These are phyloP conservation scores for Heliornis fulica DNA, from an alignment of 2,113 vertebrate genomes.

Conservation along the genomic window DNA sequence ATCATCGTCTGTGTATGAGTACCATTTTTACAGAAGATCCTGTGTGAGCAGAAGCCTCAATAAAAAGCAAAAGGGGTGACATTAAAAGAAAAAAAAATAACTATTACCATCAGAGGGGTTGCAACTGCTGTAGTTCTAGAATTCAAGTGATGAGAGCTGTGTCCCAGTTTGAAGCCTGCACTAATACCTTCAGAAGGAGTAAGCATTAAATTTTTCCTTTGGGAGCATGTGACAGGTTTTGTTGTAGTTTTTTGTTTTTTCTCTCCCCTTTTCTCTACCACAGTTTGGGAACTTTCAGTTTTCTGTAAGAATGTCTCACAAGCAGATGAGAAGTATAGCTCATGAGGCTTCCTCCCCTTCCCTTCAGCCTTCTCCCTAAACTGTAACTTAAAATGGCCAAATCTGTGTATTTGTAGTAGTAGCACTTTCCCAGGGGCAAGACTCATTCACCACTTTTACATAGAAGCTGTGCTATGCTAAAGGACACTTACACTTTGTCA, in stretches of 20 bases:
- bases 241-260: neutral
- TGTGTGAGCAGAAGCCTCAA: neutral
- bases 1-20: neutral
- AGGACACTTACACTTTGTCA: neutral
- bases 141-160: neutral
- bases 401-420: neutral
- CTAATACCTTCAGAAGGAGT: neutral
- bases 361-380: neutral
- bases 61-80: neutral
- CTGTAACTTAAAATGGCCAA: neutral
- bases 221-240: neutral
- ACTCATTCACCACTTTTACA: neutral
- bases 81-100: neutral
- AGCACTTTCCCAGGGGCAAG: neutral
- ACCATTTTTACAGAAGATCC: neutral
- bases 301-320: neutral
- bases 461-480: neutral
- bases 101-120: neutral
- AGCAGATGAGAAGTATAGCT: neutral
- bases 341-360: neutral
- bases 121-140: neutral
- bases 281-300: neutral
- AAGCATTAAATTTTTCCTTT: neutral
- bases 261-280: neutral
- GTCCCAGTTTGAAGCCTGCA: neutral